Evolutionary conservation across 2,113 vertebrate species (phyloP).

Genomic region (Seriola rivoliana): DNA sequence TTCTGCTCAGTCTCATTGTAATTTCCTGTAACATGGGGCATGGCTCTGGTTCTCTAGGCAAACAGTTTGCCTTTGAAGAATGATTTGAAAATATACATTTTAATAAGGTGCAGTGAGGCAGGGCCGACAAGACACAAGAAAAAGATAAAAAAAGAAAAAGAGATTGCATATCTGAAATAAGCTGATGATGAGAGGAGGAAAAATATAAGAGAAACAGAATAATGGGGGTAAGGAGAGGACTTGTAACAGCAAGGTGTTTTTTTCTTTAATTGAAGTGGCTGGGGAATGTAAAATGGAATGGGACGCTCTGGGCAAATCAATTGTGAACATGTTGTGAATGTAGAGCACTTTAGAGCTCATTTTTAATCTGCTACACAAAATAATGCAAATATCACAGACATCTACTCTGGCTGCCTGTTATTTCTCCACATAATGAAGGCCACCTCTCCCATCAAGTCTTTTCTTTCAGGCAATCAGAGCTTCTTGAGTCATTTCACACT

Average conservation of each 20-base stretch:
- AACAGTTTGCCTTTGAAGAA: slow-evolving; percentile 75
- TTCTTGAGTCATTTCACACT: slow-evolving; percentile 59
- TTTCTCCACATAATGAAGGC: slow-evolving; percentile 63
- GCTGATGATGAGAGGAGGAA: slow-evolving; percentile 50
- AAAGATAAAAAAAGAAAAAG: slow-evolving; percentile 71
- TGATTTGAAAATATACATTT: slow-evolving; percentile 79
- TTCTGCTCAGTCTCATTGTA: slow-evolving; percentile 60
- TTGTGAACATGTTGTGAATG: slow-evolving; percentile 68
- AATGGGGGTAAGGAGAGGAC: slow-evolving; percentile 48
- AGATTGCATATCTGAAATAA: slow-evolving; percentile 78
- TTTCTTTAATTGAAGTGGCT: slow-evolving; percentile 76
- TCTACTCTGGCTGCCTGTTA: slow-evolving; percentile 35
- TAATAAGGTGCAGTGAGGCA: slow-evolving; percentile 75
- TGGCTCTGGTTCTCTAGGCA: slow-evolving; percentile 56
- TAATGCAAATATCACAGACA: slow-evolving; percentile 67
- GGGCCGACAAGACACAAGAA: slow-evolving; percentile 61
- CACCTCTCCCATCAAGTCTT: slow-evolving; percentile 49
- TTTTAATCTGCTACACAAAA: slow-evolving; percentile 71
- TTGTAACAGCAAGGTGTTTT: slow-evolving; percentile 68
- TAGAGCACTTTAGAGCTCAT: slow-evolving; percentile 53
- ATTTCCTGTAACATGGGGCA: slow-evolving; percentile 76
- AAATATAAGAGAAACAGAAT: slow-evolving; percentile 51
- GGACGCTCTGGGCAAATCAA: slow-evolving; percentile 70
- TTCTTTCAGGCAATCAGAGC: slow-evolving; percentile 62
- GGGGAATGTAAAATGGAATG: slow-evolving; percentile 71